Percentiles rank a stretch among this genome's conserved stretches.
These are phyloP conservation scores for Drosophila sulfurigaster DNA, from an alignment of 1,140 invertebrate species.

Conservation along the genomic window DNA sequence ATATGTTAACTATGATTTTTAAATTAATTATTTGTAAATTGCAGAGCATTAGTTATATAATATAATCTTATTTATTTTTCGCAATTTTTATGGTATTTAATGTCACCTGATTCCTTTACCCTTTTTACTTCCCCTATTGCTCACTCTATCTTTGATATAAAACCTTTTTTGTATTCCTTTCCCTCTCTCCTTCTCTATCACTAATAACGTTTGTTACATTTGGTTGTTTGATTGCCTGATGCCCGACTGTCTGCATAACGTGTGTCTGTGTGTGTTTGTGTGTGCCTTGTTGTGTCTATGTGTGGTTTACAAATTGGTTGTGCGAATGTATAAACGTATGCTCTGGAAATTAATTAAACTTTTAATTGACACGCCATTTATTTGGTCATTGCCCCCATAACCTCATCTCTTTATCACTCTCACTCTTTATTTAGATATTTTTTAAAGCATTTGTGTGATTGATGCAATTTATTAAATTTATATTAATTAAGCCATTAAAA, in stretches of 20 bases:
- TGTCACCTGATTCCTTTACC: too few relatives aligned
- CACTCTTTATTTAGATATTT: constrained; percentile 15
- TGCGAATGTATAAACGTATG: constrained; percentile 24
- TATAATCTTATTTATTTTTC: too few relatives aligned
- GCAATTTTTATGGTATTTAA: too few relatives aligned
- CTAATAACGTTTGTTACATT: constrained; percentile 32
- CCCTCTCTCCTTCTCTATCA: background rate
- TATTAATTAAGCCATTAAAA: constrained; percentile 59
- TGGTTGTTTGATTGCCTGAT: constrained; percentile 51
- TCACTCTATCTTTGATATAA: background rate
- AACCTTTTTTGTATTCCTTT: background rate
- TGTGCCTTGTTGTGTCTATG: constrained; percentile 1
- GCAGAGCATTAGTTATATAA: too few relatives aligned
- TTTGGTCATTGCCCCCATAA: constrained; percentile 11
- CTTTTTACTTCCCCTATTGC: background rate
- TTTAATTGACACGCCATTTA: constrained; percentile 72
- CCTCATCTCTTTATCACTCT: constrained; percentile 1
- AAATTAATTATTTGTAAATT: too few relatives aligned
- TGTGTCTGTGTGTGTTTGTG: constrained; percentile 3
- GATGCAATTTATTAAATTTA: constrained; percentile 52
- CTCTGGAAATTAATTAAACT: constrained; percentile 68
- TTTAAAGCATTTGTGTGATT: constrained; percentile 33
- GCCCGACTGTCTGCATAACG: constrained; percentile 31
- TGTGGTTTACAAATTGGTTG: constrained; percentile 22
- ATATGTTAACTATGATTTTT: too few relatives aligned